Conservation (phyloP, 2,797 vertebrate species). For the Dryobates pubescens region DNA sequence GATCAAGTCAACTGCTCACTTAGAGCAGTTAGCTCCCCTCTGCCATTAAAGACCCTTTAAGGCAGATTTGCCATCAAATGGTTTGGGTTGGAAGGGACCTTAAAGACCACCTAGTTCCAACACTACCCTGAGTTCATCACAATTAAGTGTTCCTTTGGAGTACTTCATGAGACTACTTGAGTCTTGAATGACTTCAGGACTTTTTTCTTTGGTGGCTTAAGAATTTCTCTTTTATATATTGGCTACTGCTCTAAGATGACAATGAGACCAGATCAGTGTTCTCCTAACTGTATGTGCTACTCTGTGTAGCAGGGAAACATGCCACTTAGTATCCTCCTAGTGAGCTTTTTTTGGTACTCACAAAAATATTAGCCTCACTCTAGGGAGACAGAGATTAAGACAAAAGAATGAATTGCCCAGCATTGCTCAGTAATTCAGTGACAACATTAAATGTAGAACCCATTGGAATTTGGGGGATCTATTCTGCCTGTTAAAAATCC, state of each 20-base stretch:
- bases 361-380: background rate
- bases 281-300: background rate
- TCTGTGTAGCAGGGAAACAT: background rate
- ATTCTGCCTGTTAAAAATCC: background rate
- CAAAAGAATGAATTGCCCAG: background rate
- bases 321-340: background rate
- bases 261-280: background rate
- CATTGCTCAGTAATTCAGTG: background rate
- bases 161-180: background rate
- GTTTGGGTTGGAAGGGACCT: too few species aligned
- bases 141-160: background rate
- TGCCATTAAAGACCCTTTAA: background rate
- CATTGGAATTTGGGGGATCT: background rate
- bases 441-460: background rate
- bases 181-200: background rate
- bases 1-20: too few species aligned
- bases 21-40: background rate
- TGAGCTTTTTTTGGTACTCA: background rate
- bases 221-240: background rate
- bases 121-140: background rate
- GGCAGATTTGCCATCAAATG: background rate
- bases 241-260: background rate
- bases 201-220: background rate
- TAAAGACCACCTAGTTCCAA: too few species aligned
- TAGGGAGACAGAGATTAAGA: background rate